Percentiles rank a stretch among this genome's conserved stretches.
Evolutionary conservation across 2,888 invertebrate species (phyloP).

Genomic region (Falcaria lacertinaria): DNA sequence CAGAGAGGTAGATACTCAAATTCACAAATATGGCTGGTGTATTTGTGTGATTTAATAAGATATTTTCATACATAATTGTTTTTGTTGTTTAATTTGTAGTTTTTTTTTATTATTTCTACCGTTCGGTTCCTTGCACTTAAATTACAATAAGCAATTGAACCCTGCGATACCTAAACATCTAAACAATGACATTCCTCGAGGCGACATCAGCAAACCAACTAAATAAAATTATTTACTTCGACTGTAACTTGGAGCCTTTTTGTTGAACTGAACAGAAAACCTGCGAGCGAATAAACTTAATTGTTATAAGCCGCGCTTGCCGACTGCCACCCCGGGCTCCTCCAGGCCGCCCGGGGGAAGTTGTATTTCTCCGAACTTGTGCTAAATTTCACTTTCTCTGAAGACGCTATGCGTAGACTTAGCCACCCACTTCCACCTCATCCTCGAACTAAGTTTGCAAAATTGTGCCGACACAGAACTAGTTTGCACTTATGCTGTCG

Average conservation of each 20-base stretch:
- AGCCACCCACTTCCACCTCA: constrained; percentile 60
- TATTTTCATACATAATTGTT: too few species aligned
- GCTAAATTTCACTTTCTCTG: constrained; percentile 79
- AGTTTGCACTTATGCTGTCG: too few species aligned
- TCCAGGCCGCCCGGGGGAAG: constrained; percentile 42
- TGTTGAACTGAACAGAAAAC: constrained; percentile 57
- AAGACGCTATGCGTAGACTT: constrained; percentile 76
- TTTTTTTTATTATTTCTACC: too few species aligned
- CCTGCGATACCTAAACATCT: too few species aligned
- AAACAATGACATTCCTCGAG: not conserved
- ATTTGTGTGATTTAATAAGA: too few species aligned
- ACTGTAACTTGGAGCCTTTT: constrained; percentile 34
- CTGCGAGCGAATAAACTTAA: constrained; percentile 74
- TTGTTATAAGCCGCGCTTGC: constrained; percentile 75
- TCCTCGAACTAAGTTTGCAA: constrained; percentile 52
- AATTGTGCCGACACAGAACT: constrained; percentile 49
- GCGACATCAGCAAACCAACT: constrained; percentile 14
- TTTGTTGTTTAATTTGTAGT: too few species aligned
- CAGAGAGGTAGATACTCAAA: too few species aligned
- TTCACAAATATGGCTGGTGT: too few species aligned
- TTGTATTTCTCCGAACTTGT: constrained; percentile 78
- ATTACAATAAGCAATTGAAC: too few species aligned
- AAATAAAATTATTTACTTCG: constrained; percentile 26
- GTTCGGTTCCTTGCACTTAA: too few species aligned
- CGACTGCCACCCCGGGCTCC: constrained; percentile 55